Conservation (phyloP, 2,797 vertebrate species). For the Gila robusta region DNA sequence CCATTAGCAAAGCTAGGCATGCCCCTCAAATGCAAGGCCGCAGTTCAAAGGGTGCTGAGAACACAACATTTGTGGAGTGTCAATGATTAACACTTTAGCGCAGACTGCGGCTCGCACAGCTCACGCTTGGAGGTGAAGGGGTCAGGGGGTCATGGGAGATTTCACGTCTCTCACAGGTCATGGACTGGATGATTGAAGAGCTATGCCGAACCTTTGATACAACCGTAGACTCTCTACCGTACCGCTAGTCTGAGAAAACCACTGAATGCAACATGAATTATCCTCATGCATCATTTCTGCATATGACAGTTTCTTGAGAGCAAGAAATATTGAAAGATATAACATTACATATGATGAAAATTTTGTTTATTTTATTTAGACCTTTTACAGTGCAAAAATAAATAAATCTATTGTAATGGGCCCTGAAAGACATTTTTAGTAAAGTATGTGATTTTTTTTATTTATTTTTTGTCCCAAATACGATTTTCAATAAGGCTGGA, state of each 20-base stretch:
- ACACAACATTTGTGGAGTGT: conserved; percentile 49
- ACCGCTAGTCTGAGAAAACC: not conserved
- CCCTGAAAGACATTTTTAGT: not conserved
- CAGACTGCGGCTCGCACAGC: conserved; percentile 14
- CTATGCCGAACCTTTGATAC: conserved; percentile 3
- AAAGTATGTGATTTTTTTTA: not conserved
- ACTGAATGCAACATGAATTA: not conserved
- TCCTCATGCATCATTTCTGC: not conserved
- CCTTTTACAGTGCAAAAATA: not conserved
- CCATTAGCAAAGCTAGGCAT: conserved; percentile 18
- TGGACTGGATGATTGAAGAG: conserved; percentile 49
- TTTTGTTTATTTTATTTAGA: not conserved
- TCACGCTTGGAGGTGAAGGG: conserved; percentile 33
- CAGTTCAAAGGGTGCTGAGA: conserved; percentile 71
- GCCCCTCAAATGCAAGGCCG: conserved; percentile 39
- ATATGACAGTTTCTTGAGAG: not conserved
- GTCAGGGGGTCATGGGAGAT: conserved; percentile 31
- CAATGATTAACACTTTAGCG: conserved; percentile 56
- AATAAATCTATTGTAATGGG: not conserved
- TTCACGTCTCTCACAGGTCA: conserved; percentile 41
- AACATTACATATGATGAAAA: not conserved
- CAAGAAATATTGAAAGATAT: conserved; percentile 16
- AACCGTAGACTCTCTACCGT: not conserved
- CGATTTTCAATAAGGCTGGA: conserved; percentile 5
- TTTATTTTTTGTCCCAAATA: not conserved